Conservation (phyloP, 2,888 invertebrate genomes). For the Salticus scenicus region DNA sequence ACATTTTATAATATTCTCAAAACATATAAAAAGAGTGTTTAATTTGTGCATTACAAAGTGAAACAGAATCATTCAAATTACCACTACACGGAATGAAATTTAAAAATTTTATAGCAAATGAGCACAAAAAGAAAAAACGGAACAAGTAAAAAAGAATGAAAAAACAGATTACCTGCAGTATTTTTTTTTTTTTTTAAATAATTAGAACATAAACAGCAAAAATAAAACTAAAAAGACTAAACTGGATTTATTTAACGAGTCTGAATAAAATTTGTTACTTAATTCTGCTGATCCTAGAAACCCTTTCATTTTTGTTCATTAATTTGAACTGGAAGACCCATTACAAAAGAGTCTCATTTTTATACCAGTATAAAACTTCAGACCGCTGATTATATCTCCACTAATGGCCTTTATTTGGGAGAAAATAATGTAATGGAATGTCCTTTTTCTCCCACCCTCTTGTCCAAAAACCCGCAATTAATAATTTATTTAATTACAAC, state of each 20-base stretch:
- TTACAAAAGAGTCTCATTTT: slow-evolving; percentile 18
- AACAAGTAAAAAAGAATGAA: neutral
- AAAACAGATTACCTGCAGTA: neutral
- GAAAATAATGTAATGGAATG: slow-evolving; percentile 17
- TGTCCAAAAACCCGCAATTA: slow-evolving; percentile 18
- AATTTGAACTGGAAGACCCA: slow-evolving; percentile 8
- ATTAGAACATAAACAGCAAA: slow-evolving; percentile 4
- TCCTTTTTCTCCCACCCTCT: neutral
- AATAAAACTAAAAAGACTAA: neutral
- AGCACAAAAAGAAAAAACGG: neutral
- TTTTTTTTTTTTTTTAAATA: neutral
- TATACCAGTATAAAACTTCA: slow-evolving; percentile 19
- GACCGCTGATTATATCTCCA: slow-evolving; percentile 19
- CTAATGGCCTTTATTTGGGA: slow-evolving; percentile 9
- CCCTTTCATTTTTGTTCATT: slow-evolving; percentile 16
- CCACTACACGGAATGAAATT: neutral
- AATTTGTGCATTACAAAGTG: neutral
- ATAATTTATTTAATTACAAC: slow-evolving; percentile 55
- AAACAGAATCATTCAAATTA: neutral
- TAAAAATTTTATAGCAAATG: neutral
- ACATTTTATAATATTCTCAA: too few species aligned
- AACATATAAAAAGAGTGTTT: too few species aligned
- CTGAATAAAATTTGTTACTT: slow-evolving; percentile 16
- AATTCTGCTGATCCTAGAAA: neutral
- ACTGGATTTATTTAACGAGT: slow-evolving; percentile 17